phyloP scores from a whole-genome alignment of 1,140 invertebrate species.

The Drosophila ercepeae region DNA sequence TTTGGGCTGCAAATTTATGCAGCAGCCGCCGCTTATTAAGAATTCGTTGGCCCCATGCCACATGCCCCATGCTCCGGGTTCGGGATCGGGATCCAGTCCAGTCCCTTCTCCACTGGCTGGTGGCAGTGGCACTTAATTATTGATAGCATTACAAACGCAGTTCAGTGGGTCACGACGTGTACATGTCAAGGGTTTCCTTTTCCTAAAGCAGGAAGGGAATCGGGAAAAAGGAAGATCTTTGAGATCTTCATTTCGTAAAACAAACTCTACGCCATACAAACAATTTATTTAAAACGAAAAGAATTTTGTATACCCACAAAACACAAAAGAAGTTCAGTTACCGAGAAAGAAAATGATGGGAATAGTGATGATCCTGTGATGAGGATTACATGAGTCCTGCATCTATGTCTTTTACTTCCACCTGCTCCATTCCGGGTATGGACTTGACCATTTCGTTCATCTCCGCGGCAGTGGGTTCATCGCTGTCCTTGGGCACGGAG shows the following conservation, averaged over 20 bases:
- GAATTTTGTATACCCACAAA: slow-evolving; percentile 20
- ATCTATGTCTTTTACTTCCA: slow-evolving; percentile 62
- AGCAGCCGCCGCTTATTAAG: slow-evolving; percentile 76
- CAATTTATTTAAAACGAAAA: slow-evolving; percentile 37
- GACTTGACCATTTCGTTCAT: slow-evolving; percentile 60
- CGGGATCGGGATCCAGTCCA: background rate
- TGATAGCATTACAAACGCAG: slow-evolving; percentile 77
- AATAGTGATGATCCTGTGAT: background rate
- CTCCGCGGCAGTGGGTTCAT: slow-evolving; percentile 21
- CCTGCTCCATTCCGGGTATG: slow-evolving; percentile 68
- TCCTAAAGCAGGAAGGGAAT: background rate
- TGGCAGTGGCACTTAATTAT: slow-evolving; percentile 80
- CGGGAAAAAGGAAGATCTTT: background rate
- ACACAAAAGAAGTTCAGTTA: background rate
- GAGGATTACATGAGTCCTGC: slow-evolving; percentile 21
- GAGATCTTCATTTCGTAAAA: slow-evolving; percentile 58
- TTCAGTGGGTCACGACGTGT: slow-evolving; percentile 71
- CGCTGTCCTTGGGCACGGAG: background rate
- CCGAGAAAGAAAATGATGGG: background rate
- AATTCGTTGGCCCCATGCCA: slow-evolving; percentile 50
- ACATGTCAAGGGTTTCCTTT: slow-evolving; percentile 24
- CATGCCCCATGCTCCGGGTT: slow-evolving; percentile 4
- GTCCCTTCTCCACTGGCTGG: slow-evolving; percentile 23
- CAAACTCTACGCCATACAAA: slow-evolving; percentile 32
- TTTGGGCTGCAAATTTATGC: slow-evolving; percentile 72